These are phyloP conservation scores for Cotesia vestalis DNA, from an alignment of 1,140 invertebrate genomes.

Conservation along the genomic window DNA sequence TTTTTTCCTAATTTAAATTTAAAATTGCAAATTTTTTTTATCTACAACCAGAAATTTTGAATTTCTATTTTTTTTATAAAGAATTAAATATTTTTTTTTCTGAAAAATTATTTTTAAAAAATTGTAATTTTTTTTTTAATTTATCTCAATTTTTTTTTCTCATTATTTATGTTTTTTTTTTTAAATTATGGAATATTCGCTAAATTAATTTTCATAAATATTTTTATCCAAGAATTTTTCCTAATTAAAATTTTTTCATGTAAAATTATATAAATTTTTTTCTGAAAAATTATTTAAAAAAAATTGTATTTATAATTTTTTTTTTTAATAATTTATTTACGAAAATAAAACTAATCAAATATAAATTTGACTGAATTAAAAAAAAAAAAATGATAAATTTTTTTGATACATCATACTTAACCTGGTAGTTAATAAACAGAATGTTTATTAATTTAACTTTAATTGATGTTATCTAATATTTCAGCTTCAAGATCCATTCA, in stretches of 20 bases:
- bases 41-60: not conserved
- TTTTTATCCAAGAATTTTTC: too few species aligned
- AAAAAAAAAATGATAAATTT: not conserved
- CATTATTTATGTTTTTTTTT: too few species aligned
- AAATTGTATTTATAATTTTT: too few species aligned
- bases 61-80: slow-evolving; percentile 8
- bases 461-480: slow-evolving; percentile 21
- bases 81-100: slow-evolving; percentile 11
- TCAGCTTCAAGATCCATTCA: slow-evolving; percentile 35
- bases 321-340: too few species aligned
- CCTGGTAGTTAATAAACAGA: slow-evolving; percentile 36
- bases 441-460: slow-evolving; percentile 26
- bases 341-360: not conserved
- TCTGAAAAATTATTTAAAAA: too few species aligned
- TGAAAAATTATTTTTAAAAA: too few species aligned
- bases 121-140: too few species aligned
- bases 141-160: too few species aligned
- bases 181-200: too few species aligned
- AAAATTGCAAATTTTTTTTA: not conserved
- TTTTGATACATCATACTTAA: slow-evolving; percentile 43
- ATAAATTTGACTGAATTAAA: not conserved
- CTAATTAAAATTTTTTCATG: too few species aligned
- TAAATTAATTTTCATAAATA: too few species aligned
- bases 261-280: too few species aligned
- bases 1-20: slow-evolving; percentile 11